Evolutionary conservation across 1,140 invertebrate species (phyloP), one percentile per base, ranked within the genome.

Genomic region (Drosophila lacertosa): DNA sequence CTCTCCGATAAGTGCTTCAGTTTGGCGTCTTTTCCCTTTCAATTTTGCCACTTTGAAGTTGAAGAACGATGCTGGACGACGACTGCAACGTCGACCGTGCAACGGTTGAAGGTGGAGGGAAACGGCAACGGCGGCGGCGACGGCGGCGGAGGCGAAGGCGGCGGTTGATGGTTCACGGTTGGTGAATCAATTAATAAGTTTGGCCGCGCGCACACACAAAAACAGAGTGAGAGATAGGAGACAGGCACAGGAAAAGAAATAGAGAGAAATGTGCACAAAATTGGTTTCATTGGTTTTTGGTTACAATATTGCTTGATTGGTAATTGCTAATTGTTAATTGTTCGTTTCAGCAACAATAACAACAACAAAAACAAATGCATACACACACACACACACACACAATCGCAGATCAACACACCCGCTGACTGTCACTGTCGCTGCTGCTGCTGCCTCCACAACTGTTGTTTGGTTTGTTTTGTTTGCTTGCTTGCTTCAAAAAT

Each of bases 1-100:
- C 84, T 80, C 89, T 90, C 75, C 90, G 89, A 91, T 65, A 91
- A 81, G 71, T 89, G 82, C 89, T 91, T 91, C 89, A 91, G 89
- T 89, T 91, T 91, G 89, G 83, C 82, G 72, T 59, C 66, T 62
- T 63, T 69, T 88, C 66, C 83, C 74, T 80, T 86, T 88, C 83
- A 86, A 77, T 86, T 81, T 86, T 83, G 81, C 81, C 81, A 86
- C 82, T 65, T 86, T 86, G 80, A 80, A 76, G 69, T 60, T 68
- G 48, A 51, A 26, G 48, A 48, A 22, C 29, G 59, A 16, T 11
- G 47, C 45, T 63, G 51, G 55, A 70, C 44, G 29, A 55, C 7
- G 29, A 62, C 80, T 84, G 72, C 32, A 48, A 26, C 32, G 13
- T 45, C 24, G 40, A 9, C 20, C 16, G 22, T 32, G 45, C 45